Conservation (phyloP, 2,888 invertebrate species). For the Drosophila birchii region DNA sequence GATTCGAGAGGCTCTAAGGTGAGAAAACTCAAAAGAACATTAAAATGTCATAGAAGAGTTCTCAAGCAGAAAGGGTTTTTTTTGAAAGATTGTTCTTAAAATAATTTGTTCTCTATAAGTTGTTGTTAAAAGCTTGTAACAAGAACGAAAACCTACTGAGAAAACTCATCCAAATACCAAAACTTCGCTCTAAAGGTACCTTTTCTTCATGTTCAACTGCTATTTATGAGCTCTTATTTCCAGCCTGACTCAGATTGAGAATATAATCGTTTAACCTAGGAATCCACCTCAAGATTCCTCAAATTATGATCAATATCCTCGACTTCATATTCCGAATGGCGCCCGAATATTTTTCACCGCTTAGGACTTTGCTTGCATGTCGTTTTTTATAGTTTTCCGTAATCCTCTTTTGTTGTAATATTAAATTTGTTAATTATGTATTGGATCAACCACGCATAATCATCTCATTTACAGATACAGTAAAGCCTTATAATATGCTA, state of each 20-base stretch:
- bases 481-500: slow-evolving; percentile 84
- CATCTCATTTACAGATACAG: slow-evolving; percentile 83
- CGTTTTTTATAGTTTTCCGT: slow-evolving; percentile 5
- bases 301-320: neutral
- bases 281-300: too few species aligned
- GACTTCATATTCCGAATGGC: slow-evolving; percentile 5
- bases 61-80: neutral
- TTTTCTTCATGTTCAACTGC: neutral
- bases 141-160: neutral
- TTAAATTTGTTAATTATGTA: slow-evolving; percentile 27
- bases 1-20: too few species aligned
- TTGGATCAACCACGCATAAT: slow-evolving; percentile 62
- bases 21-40: neutral
- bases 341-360: slow-evolving; percentile 7
- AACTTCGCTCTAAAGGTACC: neutral
- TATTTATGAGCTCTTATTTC: neutral
- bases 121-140: neutral
- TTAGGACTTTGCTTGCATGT: slow-evolving; percentile 36
- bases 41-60: neutral
- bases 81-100: too few species aligned
- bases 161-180: neutral
- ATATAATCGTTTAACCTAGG: neutral
- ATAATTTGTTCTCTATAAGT: too few species aligned
- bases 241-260: neutral
- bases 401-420: slow-evolving; percentile 23